Conservation (phyloP, 2,888 invertebrate genomes). For the Cylloceria caligata region DNA sequence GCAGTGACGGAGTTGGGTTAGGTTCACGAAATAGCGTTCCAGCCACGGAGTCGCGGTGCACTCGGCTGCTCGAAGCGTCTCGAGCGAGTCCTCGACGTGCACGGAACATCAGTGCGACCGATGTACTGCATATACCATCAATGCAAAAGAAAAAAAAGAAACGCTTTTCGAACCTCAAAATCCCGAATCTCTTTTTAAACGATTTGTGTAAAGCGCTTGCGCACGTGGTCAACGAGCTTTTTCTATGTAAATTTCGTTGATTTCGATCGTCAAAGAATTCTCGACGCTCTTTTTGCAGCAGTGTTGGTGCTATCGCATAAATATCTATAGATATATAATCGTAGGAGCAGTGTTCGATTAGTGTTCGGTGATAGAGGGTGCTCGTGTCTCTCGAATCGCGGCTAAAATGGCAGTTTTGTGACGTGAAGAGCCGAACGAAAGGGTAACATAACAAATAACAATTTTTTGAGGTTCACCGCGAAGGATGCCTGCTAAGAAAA, state of each 20-base stretch:
- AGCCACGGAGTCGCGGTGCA: conserved; percentile 48
- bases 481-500: conserved; percentile 72
- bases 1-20: background rate
- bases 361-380: conserved; percentile 56
- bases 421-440: conserved; percentile 69
- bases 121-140: background rate
- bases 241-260: background rate
- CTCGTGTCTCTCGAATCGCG: conserved; percentile 61
- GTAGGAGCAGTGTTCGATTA: conserved; percentile 23
- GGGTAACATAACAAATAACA: conserved; percentile 67
- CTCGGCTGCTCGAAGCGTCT: conserved; percentile 54
- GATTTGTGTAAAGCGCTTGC: background rate
- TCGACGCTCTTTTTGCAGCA: conserved; percentile 29
- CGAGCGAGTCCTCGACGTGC: conserved; percentile 54
- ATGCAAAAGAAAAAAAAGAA: background rate
- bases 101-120: conserved; percentile 58
- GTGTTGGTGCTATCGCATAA: background rate
- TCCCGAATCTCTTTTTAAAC: background rate
- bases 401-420: conserved; percentile 76
- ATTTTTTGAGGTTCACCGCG: conserved; percentile 31
- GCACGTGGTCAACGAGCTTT: background rate
- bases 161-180: background rate
- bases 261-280: conserved; percentile 13
- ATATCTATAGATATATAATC: conserved; percentile 2
- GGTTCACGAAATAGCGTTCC: background rate